Conservation (phyloP, 2,113 vertebrate species). For the Eonycteris spelaea region DNA sequence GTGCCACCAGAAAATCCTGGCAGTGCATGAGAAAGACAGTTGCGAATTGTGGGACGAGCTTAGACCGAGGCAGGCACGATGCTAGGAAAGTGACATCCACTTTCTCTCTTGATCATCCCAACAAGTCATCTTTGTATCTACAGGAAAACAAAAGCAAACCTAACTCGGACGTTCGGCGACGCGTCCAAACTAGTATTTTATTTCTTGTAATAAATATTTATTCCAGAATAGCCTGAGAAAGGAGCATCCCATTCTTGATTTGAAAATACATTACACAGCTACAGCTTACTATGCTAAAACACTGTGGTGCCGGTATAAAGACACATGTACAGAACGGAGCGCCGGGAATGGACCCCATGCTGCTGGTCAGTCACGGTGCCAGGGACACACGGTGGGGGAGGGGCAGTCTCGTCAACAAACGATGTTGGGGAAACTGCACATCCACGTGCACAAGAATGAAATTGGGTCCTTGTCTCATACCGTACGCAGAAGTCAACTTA, state of each 20-base stretch:
- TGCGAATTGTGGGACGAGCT: not conserved
- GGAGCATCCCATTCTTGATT: not conserved
- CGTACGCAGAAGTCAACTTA: not conserved
- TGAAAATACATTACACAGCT: not conserved
- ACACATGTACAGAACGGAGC: not conserved
- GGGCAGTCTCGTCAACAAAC: not conserved
- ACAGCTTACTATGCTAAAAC: not conserved
- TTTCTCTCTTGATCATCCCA: not conserved
- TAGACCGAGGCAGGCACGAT: accelerated
- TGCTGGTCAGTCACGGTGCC: not conserved
- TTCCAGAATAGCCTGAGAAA: not conserved
- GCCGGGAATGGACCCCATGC: not conserved
- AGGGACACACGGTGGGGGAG: not conserved
- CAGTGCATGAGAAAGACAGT: not conserved
- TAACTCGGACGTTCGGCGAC: no score
- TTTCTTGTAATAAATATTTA: not conserved
- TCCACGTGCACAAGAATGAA: not conserved
- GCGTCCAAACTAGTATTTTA: not conserved
- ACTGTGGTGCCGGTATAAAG: not conserved
- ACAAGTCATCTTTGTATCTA: not conserved
- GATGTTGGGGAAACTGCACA: not conserved
- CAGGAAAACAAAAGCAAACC: not conserved
- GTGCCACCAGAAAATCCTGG: not conserved
- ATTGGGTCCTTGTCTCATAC: not conserved
- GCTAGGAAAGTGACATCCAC: not conserved